phyloP scores from a whole-genome alignment of 2,888 invertebrate genomes.

The Cantharis flavilabris region DNA sequence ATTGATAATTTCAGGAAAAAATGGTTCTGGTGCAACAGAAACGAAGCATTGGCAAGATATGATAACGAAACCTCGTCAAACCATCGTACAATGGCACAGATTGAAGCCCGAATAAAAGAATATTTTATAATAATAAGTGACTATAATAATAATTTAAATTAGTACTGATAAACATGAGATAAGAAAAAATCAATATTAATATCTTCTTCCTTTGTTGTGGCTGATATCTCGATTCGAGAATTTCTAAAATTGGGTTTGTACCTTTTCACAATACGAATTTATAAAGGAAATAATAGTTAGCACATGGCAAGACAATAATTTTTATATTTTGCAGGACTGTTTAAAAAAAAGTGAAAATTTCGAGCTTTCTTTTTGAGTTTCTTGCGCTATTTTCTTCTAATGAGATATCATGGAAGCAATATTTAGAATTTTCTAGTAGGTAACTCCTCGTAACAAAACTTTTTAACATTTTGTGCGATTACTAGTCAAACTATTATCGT shows the following conservation, averaged over 20 bases:
- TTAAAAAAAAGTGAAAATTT: slow-evolving; percentile 10
- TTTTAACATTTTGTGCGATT: neutral
- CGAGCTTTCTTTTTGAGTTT: neutral
- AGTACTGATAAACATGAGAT: neutral
- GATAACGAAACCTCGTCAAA: slow-evolving; percentile 95
- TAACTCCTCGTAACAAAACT: neutral
- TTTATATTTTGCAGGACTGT: slow-evolving; percentile 13
- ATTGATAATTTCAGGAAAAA: slow-evolving; percentile 75
- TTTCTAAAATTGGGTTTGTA: neutral
- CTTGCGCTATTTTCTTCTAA: neutral
- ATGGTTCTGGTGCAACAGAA: slow-evolving; percentile 92
- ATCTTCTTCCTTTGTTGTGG: neutral
- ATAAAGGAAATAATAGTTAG: neutral
- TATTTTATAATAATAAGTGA: neutral
- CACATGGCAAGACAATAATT: slow-evolving; percentile 19
- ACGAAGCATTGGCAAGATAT: slow-evolving; percentile 98
- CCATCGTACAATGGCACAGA: slow-evolving; percentile 96
- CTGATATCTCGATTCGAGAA: neutral
- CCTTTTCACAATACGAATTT: neutral
- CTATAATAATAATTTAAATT: neutral
- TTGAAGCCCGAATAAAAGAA: slow-evolving; percentile 83
- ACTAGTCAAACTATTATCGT: neutral
- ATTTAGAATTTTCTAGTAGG: neutral
- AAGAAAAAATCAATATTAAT: neutral
- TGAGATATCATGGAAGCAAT: neutral